A percentile compares a stretch with the other conserved stretches of the same genome.
These are phyloP conservation scores for Serranus cabrilla DNA, from an alignment of 2,797 vertebrate species.

Conservation along the genomic window DNA sequence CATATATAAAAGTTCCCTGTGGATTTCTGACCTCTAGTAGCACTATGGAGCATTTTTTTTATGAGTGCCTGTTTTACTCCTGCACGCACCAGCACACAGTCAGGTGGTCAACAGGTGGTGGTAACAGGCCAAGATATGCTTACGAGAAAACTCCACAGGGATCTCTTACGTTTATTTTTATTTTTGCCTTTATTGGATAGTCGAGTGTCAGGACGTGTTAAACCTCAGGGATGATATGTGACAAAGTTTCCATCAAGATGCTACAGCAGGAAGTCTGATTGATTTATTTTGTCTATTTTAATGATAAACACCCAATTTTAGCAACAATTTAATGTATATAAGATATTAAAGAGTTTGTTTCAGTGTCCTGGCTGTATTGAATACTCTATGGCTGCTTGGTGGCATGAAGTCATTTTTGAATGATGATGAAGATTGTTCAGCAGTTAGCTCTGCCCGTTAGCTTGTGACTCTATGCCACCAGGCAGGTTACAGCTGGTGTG, in stretches of 20 bases:
- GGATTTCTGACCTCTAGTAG: no score
- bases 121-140: no score
- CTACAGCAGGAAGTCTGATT: neutral
- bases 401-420: neutral
- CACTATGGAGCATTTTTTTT: no score
- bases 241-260: neutral
- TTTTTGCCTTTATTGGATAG: slow-evolving; percentile 6
- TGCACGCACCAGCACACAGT: no score
- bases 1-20: no score
- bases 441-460: no score
- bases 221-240: no score
- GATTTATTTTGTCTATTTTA: neutral
- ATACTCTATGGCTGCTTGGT: neutral
- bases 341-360: neutral
- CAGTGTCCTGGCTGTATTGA: neutral
- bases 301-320: neutral
- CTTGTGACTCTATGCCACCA: no score
- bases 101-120: no score
- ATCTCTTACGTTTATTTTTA: neutral
- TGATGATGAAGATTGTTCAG: neutral
- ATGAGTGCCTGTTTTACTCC: no score
- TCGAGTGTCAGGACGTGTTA: neutral
- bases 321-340: neutral
- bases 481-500: slow-evolving; percentile 29
- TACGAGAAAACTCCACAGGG: neutral